These are phyloP conservation scores for Ascidia mentula DNA, from an alignment of 23 tunicate genomes.

Conservation along the genomic window DNA sequence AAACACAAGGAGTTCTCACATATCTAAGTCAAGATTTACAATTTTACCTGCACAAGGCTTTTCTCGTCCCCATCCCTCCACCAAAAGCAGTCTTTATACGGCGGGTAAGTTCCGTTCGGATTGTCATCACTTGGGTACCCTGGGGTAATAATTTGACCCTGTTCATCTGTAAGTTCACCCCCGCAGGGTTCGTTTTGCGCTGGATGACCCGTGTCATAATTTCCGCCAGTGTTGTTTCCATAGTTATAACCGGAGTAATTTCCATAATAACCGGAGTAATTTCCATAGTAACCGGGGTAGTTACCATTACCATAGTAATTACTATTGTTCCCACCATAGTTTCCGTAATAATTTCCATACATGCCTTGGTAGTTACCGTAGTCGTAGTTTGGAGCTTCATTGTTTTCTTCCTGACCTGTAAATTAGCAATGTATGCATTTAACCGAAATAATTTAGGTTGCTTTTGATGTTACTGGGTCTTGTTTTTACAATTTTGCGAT, in stretches of 20 bases:
- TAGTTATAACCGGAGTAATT: slow-evolving; percentile 5
- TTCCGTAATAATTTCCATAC: slow-evolving; percentile 26
- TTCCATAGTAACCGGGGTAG: slow-evolving; percentile 14
- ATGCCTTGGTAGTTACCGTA: slow-evolving; percentile 18
- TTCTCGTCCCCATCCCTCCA: slow-evolving; percentile 37
- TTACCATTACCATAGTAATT: slow-evolving; percentile 12
- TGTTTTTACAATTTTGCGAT: too few species aligned
- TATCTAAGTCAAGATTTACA: neutral
- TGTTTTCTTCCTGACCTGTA: too few species aligned
- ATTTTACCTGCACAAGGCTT: slow-evolving; percentile 53
- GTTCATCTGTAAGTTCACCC: slow-evolving; percentile 37
- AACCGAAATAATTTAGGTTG: too few species aligned
- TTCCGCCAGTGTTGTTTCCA: slow-evolving; percentile 4
- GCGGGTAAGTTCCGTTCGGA: slow-evolving; percentile 54
- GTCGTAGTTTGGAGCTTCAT: neutral
- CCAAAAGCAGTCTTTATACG: slow-evolving; percentile 53
- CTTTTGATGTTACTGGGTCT: too few species aligned
- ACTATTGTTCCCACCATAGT: slow-evolving; percentile 19
- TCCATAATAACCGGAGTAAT: slow-evolving; percentile 17
- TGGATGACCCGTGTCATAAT: slow-evolving; percentile 1
- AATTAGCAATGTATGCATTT: too few species aligned
- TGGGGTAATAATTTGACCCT: slow-evolving; percentile 44
- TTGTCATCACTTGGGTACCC: slow-evolving; percentile 67
- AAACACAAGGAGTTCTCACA: neutral
- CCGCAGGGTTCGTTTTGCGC: slow-evolving; percentile 35